phyloP scores from a whole-genome alignment of 2,113 vertebrate genomes.

The Emydura subglobosa region DNA sequence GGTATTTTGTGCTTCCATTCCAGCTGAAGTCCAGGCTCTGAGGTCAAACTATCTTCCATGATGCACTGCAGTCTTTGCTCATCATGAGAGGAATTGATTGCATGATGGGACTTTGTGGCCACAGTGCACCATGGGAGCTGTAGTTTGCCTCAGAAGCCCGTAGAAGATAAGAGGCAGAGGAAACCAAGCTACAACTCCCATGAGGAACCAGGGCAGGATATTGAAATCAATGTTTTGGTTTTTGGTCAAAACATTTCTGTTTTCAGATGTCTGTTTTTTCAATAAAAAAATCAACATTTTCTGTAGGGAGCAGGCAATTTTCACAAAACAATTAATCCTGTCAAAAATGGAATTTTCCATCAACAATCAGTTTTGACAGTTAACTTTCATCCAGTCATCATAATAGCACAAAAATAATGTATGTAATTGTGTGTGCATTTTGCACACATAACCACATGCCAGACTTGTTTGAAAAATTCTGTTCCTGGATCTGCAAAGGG shows the following conservation, averaged over 20 bases:
- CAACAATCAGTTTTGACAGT: neutral
- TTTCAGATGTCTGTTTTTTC: neutral
- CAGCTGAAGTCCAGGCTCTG: neutral
- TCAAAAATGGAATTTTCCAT: neutral
- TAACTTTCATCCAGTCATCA: neutral
- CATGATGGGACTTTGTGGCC: neutral
- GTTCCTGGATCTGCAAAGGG: neutral
- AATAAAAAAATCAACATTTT: neutral
- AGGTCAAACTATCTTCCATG: neutral
- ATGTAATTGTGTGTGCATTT: neutral
- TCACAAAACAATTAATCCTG: neutral
- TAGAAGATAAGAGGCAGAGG: rapidly evolving
- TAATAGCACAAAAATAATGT: neutral
- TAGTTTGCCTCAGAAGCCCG: neutral
- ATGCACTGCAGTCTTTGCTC: rapidly evolving
- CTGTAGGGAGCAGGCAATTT: neutral
- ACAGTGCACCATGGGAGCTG: neutral
- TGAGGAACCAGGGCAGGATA: neutral
- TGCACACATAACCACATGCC: neutral
- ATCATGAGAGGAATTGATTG: neutral
- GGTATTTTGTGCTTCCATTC: neutral
- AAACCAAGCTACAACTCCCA: rapidly evolving
- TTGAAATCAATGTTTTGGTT: neutral
- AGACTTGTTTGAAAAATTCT: neutral
- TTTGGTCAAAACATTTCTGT: neutral